A percentile compares a stretch with the other conserved stretches of the same genome.
These are phyloP conservation scores for Linnaemya vulpina DNA, from an alignment of 2,888 invertebrate genomes.

Conservation along the genomic window DNA sequence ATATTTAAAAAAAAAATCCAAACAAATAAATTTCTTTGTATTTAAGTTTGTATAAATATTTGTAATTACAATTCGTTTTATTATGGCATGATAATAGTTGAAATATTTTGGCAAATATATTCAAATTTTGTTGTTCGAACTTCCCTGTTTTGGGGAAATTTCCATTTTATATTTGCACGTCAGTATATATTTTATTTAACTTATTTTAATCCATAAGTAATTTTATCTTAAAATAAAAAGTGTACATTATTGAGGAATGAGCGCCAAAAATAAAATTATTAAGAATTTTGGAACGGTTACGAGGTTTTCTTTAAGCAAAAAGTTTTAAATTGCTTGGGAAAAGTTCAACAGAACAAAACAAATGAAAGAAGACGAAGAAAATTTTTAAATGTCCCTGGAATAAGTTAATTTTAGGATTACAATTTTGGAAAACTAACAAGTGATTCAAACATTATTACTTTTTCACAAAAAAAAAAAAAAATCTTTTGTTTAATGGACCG, in stretches of 20 bases:
- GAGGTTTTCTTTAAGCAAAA: not conserved
- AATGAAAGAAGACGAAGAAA: too few species aligned
- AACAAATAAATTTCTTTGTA: conserved; percentile 22
- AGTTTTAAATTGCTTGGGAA: not conserved
- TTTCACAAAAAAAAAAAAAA: too few species aligned
- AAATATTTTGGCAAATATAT: conserved; percentile 47
- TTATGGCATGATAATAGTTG: conserved; percentile 17
- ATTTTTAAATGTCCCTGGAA: too few species aligned
- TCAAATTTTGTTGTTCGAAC: conserved; percentile 26
- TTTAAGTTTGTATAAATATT: not conserved
- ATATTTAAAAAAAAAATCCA: not conserved
- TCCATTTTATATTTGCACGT: conserved; percentile 2
- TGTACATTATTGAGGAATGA: not conserved
- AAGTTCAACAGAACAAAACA: not conserved
- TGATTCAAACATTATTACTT: too few species aligned
- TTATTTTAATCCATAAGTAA: conserved; percentile 4
- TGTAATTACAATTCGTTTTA: conserved; percentile 35
- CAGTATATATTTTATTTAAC: conserved; percentile 11
- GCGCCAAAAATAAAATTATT: conserved; percentile 13
- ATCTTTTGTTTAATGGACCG: too few species aligned
- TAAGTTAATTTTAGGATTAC: too few species aligned
- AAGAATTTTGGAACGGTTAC: not conserved
- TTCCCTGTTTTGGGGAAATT: conserved; percentile 32
- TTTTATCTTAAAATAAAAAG: conserved; percentile 4
- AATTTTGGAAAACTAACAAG: too few species aligned